Evolutionary conservation across 2,888 invertebrate genomes (phyloP).

Genomic region (Lissocephala sabroskyi): DNA sequence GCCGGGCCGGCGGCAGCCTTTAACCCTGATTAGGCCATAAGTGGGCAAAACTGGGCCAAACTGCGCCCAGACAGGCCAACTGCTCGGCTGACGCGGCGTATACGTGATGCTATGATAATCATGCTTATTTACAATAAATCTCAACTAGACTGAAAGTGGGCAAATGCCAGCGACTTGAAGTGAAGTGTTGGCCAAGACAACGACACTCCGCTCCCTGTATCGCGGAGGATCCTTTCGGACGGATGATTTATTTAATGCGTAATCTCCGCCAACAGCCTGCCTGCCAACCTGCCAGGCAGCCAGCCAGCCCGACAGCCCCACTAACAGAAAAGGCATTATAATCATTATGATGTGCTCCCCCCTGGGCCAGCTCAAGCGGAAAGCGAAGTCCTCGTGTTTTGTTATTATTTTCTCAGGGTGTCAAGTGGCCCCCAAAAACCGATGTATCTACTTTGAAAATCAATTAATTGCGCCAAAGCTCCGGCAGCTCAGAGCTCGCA

Average conservation of each 20-base stretch:
- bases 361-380: too few relatives aligned
- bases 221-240: constrained; percentile 27
- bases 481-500: constrained; percentile 23
- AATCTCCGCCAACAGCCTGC: constrained; percentile 55
- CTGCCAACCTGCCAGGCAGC: constrained; percentile 14
- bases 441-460: constrained; percentile 25
- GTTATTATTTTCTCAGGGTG: constrained; percentile 25
- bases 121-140: constrained; percentile 64
- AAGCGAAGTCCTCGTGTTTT: background rate
- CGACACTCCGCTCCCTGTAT: constrained; percentile 20
- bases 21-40: background rate
- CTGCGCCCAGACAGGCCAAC: background rate
- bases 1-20: too few relatives aligned
- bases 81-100: constrained; percentile 37
- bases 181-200: constrained; percentile 42
- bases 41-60: too few relatives aligned
- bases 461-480: constrained; percentile 57
- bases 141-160: constrained; percentile 21
- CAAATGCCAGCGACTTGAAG: constrained; percentile 27
- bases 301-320: constrained; percentile 4
- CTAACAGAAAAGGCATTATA: constrained; percentile 26
- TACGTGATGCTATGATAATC: constrained; percentile 62
- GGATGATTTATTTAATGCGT: constrained; percentile 63
- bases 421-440: constrained; percentile 14
- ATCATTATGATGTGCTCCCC: constrained; percentile 31